Base-by-base conservation (phyloP, 2,797 vertebrate species). In the Poecile montanus region DNA sequence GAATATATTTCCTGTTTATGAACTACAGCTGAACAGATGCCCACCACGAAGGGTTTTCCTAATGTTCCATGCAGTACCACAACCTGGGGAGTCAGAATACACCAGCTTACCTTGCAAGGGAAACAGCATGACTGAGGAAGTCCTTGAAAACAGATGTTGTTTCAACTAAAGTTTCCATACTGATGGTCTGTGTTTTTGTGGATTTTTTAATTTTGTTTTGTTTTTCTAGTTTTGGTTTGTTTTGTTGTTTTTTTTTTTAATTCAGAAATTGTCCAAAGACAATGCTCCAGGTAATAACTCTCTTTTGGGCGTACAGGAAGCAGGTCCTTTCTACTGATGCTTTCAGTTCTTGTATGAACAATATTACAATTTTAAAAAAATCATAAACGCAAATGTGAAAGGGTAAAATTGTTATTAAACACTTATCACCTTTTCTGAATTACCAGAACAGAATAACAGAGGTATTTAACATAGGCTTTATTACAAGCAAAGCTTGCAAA, bases 81-180 rank as follows among this genome's bases (percentile, higher is more conserved):
- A 95, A 88, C 87, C 88, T 34, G 47, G 94, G 96, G 85, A 96
- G 78, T 73, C 93, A 66, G 91, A 89, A 77, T 90, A 80, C 36
- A 85, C 66, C 27, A 44, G 81, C 36, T 91, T 85, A 86, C 79
- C 80, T 95, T 95, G 93, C 81, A 75, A 79, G 79, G 84, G 89
- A 89, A 95, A 94, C 79, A 73, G 91, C 78, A 84, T 75, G 93
- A 85, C 66, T 51, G 90, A 44, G 44, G 89, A 96, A 97, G 97
- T 96, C 96, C 96, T 98, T 97, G 94, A 97, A 89, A 97, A 97
- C 96, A 96, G 93, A 95, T 95, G 95, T 91, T 97, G 88, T 95
- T 94, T 89, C 75, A 87, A 45, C 51, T 47, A 34, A 94, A 94
- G 84, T 93, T 96, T 97, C 93, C 73, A 70, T 75, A 88, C 92